Percentiles rank a stretch among this genome's conserved stretches.
phyloP scores from a whole-genome alignment of 2,797 vertebrate species.

The Fundulus diaphanus region DNA sequence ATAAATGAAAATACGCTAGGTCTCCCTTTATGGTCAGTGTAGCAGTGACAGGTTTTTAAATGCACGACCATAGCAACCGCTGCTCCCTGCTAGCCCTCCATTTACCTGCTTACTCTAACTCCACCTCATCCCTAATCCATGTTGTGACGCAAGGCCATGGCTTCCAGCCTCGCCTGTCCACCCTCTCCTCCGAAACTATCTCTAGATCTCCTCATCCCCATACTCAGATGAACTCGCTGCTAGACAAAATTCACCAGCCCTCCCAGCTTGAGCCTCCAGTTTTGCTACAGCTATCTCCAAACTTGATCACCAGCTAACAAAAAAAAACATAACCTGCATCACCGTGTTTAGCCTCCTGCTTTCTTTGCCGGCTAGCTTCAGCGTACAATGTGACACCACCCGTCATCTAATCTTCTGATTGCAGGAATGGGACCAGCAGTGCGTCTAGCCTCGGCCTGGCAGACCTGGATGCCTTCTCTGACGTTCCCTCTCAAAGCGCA shows the following conservation, averaged over 20 bases:
- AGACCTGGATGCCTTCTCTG: slow-evolving; percentile 93
- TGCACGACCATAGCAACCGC: slow-evolving; percentile 40
- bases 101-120: slow-evolving; percentile 64
- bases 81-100: slow-evolving; percentile 59
- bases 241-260: slow-evolving; percentile 50
- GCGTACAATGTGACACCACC: not conserved
- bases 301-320: slow-evolving; percentile 63
- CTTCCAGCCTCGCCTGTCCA: slow-evolving; percentile 49
- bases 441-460: slow-evolving; percentile 91
- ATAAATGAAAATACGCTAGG: slow-evolving; percentile 11
- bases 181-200: slow-evolving; percentile 33
- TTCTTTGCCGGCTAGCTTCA: slow-evolving; percentile 39
- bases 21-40: slow-evolving; percentile 18
- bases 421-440: slow-evolving; percentile 96
- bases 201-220: slow-evolving; percentile 63
- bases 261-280: slow-evolving; percentile 49
- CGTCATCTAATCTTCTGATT: slow-evolving; percentile 58
- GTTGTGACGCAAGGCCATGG: slow-evolving; percentile 48
- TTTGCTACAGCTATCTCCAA: slow-evolving; percentile 68
- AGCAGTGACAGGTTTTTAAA: slow-evolving; percentile 31
- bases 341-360: slow-evolving; percentile 47
- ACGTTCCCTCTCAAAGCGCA: slow-evolving; percentile 85
- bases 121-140: slow-evolving; percentile 69
- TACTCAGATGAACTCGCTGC: slow-evolving; percentile 45
- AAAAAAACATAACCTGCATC: slow-evolving; percentile 61